phyloP scores from a whole-genome alignment of 2,113 vertebrate genomes.

The Anser cygnoides region DNA sequence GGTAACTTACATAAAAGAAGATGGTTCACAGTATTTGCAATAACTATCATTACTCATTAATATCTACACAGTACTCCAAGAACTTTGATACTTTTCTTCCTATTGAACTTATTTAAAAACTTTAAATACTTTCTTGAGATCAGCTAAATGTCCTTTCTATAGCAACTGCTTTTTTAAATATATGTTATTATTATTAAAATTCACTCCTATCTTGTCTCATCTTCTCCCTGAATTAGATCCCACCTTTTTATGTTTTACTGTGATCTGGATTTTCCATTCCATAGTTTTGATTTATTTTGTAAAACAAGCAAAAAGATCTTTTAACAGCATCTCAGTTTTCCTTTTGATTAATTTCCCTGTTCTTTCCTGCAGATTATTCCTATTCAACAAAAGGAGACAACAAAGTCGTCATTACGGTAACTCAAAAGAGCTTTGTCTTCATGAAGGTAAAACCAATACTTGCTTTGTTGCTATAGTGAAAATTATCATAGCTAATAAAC shows the following conservation, averaged over 20 bases:
- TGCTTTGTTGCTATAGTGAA: neutral
- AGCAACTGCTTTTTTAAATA: neutral
- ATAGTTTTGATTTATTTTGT: neutral
- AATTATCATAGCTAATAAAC: neutral
- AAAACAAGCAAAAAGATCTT: neutral
- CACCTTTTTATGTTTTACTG: neutral
- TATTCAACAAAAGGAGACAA: neutral
- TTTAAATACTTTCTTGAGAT: conserved; percentile 19
- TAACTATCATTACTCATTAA: conserved; percentile 12
- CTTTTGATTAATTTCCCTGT: neutral
- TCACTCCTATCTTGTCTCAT: conserved; percentile 11
- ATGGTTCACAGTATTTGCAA: neutral
- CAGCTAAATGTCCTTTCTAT: conserved; percentile 31
- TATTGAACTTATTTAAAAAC: conserved; percentile 16
- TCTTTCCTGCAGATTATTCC: neutral
- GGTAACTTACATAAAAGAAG: neutral
- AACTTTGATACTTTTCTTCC: conserved; percentile 18
- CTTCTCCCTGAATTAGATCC: conserved; percentile 7
- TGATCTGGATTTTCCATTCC: neutral
- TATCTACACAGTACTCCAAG: neutral
- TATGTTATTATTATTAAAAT: neutral
- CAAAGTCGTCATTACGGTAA: neutral
- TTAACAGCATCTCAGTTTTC: neutral
- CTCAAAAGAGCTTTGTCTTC: neutral
- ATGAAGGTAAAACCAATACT: neutral